Percentiles rank a stretch among this genome's conserved stretches.
Conservation (phyloP, 2,888 invertebrate species). For the Xestia ashworthii region DNA sequence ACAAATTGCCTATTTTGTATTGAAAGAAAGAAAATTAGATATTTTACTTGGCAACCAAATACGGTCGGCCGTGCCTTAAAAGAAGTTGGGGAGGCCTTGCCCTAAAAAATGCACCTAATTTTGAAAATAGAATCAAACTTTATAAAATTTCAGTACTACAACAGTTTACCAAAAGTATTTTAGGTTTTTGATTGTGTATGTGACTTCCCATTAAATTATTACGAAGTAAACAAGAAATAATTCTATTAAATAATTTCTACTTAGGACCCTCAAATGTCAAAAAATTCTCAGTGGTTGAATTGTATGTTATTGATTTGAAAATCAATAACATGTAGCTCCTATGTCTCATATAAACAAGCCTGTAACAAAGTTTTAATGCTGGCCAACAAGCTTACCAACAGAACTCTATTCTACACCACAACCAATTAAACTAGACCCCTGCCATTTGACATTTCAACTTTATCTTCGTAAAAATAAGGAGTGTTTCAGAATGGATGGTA, state of each 20-base stretch:
- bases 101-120: too few species aligned
- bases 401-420: conserved; percentile 17
- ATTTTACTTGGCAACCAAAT: too few species aligned
- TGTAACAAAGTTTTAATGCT: conserved; percentile 64
- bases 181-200: too few species aligned
- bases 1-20: too few species aligned
- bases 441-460: not conserved
- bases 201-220: not conserved
- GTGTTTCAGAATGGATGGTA: not conserved
- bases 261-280: not conserved
- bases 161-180: too few species aligned
- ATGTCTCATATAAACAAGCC: conserved; percentile 30
- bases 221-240: not conserved
- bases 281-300: not conserved
- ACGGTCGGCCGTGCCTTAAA: too few species aligned
- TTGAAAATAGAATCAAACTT: too few species aligned
- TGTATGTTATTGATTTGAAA: too few species aligned
- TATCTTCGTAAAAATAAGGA: not conserved
- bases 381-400: conserved; percentile 55
- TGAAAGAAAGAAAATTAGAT: not conserved
- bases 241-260: not conserved
- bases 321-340: conserved; percentile 30
- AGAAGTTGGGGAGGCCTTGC: too few species aligned
- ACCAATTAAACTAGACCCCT: conserved; percentile 26
- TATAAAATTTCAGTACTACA: too few species aligned